Percentiles rank a stretch among this genome's conserved stretches.
These are phyloP conservation scores for Drosophila mimica DNA, from an alignment of 2,888 invertebrate species.

Conservation along the genomic window DNA sequence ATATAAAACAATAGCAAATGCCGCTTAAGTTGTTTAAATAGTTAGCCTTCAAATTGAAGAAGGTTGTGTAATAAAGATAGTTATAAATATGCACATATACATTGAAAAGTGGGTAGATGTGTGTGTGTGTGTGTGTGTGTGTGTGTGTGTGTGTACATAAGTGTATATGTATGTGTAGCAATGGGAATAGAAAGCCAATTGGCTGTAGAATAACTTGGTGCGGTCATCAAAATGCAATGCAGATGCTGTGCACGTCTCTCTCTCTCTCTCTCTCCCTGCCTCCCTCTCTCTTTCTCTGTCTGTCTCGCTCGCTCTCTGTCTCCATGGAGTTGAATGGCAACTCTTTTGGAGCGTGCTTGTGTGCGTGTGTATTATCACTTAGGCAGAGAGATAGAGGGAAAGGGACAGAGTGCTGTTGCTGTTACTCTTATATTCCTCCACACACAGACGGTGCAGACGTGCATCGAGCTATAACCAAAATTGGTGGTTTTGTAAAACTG, in stretches of 20 bases:
- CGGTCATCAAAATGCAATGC: slow-evolving; percentile 62
- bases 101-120: background rate
- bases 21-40: slow-evolving; percentile 14
- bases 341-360: slow-evolving; percentile 64
- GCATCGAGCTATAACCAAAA: slow-evolving; percentile 65
- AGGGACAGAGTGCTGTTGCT: background rate
- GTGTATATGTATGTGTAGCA: background rate
- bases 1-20: slow-evolving; percentile 25
- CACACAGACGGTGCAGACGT: slow-evolving; percentile 29
- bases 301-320: background rate
- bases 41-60: slow-evolving; percentile 40
- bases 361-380: slow-evolving; percentile 75
- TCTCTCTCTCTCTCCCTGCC: background rate
- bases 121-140: background rate
- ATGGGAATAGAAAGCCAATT: slow-evolving; percentile 58
- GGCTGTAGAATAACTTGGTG: slow-evolving; percentile 53
- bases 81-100: background rate
- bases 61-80: slow-evolving; percentile 33
- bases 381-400: slow-evolving; percentile 20
- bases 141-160: background rate
- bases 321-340: slow-evolving; percentile 43
- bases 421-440: background rate
- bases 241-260: slow-evolving; percentile 53
- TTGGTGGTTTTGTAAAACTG: slow-evolving; percentile 77
- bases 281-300: background rate